Conservation (phyloP, 2,888 invertebrate species). For the Drosophila heteroneura region DNA sequence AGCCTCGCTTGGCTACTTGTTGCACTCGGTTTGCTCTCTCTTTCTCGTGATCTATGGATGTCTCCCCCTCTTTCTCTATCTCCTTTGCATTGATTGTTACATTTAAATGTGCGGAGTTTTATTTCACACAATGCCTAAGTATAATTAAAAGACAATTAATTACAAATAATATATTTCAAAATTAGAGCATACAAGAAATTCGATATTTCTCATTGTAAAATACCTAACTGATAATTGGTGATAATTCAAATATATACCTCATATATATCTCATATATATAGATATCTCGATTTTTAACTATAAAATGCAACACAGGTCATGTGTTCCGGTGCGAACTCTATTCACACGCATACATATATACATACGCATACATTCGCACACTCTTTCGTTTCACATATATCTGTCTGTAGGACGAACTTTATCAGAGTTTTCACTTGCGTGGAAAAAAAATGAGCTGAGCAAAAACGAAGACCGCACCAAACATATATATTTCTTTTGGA, state of each 20-base stretch:
- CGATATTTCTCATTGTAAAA: background rate
- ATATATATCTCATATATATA: background rate
- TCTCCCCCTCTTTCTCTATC: background rate
- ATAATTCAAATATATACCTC: background rate
- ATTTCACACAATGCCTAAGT: background rate
- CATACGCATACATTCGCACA: background rate
- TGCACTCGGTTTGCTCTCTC: slow-evolving; percentile 41
- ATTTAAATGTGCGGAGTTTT: slow-evolving; percentile 3
- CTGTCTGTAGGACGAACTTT: slow-evolving; percentile 40
- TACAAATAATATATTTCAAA: background rate
- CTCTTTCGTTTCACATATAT: slow-evolving; percentile 4
- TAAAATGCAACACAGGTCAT: slow-evolving; percentile 4
- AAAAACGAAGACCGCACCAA: slow-evolving; percentile 44
- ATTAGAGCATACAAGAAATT: background rate
- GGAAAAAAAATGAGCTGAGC: slow-evolving; percentile 33
- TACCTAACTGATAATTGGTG: background rate
- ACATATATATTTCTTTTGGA: slow-evolving; percentile 2
- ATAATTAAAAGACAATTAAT: background rate
- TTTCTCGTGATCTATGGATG: background rate
- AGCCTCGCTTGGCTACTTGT: slow-evolving; percentile 58
- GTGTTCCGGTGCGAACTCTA: slow-evolving; percentile 5
- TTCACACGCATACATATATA: background rate
- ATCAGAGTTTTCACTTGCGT: slow-evolving; percentile 55
- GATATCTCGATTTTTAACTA: slow-evolving; percentile 4
- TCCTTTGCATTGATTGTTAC: background rate